Evolutionary conservation across 2,113 vertebrate species (phyloP).

Genomic region (Abramis brama): DNA sequence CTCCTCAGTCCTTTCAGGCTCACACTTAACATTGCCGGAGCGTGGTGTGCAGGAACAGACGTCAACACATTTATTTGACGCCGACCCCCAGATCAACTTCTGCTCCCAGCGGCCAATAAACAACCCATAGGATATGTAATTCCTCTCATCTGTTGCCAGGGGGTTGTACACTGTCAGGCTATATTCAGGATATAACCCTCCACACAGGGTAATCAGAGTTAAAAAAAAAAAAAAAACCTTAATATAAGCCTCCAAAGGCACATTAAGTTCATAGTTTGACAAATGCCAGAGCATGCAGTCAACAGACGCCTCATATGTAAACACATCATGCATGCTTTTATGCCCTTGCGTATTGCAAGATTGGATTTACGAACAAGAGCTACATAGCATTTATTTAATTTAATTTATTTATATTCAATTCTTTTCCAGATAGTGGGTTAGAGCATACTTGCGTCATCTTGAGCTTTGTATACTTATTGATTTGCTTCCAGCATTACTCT

Average conservation of each 20-base stretch:
- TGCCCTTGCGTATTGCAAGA: not conserved
- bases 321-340: not conserved
- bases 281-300: not conserved
- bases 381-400: no score
- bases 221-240: not conserved
- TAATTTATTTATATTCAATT: not conserved
- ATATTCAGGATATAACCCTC: not conserved
- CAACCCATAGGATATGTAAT: not conserved
- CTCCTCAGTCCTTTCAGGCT: not conserved
- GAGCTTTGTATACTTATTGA: not conserved
- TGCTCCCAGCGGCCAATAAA: conserved; percentile 8
- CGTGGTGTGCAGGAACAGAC: not conserved
- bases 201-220: not conserved
- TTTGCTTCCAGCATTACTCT: conserved; percentile 20
- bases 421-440: not conserved
- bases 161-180: not conserved
- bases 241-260: conserved; percentile 3
- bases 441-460: not conserved
- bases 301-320: not conserved
- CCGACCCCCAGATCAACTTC: not conserved
- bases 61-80: conserved; percentile 19
- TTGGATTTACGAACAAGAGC: not conserved
- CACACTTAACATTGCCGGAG: not conserved
- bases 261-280: not conserved
- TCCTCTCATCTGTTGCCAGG: conserved; percentile 1